Conservation (phyloP, 2,797 vertebrate species). For the Sebastes goodei region DNA sequence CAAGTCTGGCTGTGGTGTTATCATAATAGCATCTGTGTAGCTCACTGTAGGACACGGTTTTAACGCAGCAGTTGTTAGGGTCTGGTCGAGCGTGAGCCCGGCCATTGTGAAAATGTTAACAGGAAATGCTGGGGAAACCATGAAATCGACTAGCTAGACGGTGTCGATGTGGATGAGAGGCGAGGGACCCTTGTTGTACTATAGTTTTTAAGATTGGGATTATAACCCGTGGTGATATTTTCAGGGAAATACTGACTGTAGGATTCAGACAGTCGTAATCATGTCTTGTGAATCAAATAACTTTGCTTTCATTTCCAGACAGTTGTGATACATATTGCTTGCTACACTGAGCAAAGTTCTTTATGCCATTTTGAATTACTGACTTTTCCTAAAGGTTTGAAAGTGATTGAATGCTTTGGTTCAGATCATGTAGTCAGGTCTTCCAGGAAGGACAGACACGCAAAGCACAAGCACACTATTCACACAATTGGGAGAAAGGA, state of each 20-base stretch:
- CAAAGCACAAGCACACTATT: not conserved
- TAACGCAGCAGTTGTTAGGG: not conserved
- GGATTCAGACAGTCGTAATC: not conserved
- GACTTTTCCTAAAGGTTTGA: not conserved
- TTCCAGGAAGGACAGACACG: not conserved
- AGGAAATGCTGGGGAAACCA: conserved; percentile 54
- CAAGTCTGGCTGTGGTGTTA: conserved; percentile 3
- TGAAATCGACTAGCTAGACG: not conserved
- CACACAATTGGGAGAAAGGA: not conserved
- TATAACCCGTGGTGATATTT: not conserved
- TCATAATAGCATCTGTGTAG: not conserved
- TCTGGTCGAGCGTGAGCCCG: not conserved
- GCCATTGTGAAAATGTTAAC: conserved; percentile 39
- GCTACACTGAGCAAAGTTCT: not conserved
- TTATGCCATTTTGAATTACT: not conserved
- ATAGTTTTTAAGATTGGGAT: not conserved
- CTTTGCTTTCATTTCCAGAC: not conserved
- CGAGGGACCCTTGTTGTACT: not conserved
- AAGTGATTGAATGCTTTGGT: not conserved
- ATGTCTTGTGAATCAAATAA: not conserved
- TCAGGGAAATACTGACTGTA: not conserved
- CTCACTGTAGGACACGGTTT: not conserved
- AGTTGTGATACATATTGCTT: not conserved
- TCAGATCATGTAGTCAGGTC: not conserved
- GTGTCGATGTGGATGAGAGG: not conserved